Evolutionary conservation across 2,797 vertebrate genomes (phyloP).

Genomic region (Silurus aristotelis): DNA sequence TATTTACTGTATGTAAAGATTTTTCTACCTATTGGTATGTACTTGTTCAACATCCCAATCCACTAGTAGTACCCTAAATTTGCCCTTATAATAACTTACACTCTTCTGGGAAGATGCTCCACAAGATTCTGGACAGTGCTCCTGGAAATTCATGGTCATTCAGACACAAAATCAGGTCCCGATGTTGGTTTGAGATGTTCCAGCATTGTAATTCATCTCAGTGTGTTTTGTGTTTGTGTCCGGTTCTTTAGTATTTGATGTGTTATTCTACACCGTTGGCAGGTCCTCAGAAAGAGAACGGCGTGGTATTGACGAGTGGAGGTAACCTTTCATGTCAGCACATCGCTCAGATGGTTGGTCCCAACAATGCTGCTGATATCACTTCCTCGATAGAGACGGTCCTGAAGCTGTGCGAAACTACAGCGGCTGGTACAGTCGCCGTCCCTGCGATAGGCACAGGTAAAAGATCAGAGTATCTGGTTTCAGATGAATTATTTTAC

Average conservation of each 20-base stretch:
- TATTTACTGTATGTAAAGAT: too few relatives aligned
- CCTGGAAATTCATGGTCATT: too few relatives aligned
- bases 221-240: not conserved
- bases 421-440: slow-evolving; percentile 48
- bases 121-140: too few relatives aligned
- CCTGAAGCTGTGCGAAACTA: slow-evolving; percentile 59
- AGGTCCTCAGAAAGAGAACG: slow-evolving; percentile 55
- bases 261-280: not conserved
- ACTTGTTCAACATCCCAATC: too few relatives aligned
- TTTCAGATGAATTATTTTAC: too few relatives aligned
- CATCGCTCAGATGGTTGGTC: slow-evolving; percentile 64
- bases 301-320: slow-evolving; percentile 57
- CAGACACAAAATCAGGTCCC: too few relatives aligned
- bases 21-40: too few relatives aligned
- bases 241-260: not conserved
- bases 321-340: slow-evolving; percentile 61
- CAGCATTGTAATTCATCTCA: too few relatives aligned
- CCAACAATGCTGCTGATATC: slow-evolving; percentile 41
- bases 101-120: too few relatives aligned
- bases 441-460: slow-evolving; percentile 68
- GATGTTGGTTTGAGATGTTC: too few relatives aligned
- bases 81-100: too few relatives aligned
- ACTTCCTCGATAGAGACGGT: slow-evolving; percentile 52
- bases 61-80: too few relatives aligned
- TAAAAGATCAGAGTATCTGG: slow-evolving; percentile 11